A percentile compares a stretch with the other conserved stretches of the same genome.
Conservation (phyloP, 2,888 invertebrate species). For the Caenorhabditis sp. region DNA sequence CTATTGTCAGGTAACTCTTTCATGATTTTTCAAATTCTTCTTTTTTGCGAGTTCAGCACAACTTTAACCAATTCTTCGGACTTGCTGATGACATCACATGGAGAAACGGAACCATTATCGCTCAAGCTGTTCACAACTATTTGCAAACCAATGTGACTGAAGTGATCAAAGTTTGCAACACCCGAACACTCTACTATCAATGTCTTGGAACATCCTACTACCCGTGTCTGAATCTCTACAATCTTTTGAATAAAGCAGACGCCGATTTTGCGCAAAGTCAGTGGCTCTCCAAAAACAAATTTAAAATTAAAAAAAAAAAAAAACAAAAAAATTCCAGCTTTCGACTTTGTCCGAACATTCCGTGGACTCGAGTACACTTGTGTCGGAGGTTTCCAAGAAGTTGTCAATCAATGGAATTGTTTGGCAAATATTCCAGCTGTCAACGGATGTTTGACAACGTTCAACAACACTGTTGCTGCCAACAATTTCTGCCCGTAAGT, state of each 20-base stretch:
- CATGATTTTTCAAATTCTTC: no score
- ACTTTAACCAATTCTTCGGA: conserved; percentile 44
- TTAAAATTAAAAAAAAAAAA: background rate
- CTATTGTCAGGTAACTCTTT: no score
- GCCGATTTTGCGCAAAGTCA: conserved; percentile 41
- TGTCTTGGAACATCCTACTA: conserved; percentile 60
- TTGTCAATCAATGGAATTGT: conserved; percentile 42
- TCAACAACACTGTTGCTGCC: conserved; percentile 46
- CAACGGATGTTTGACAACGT: conserved; percentile 36
- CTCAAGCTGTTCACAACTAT: conserved; percentile 36
- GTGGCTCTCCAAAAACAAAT: background rate
- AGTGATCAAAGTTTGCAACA: conserved; percentile 46
- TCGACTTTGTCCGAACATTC: conserved; percentile 55
- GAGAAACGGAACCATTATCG: conserved; percentile 41
- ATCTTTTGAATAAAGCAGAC: conserved; percentile 40
- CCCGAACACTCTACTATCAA: conserved; percentile 55
- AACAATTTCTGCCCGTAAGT: conserved; percentile 49
- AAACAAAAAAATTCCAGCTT: conserved; percentile 41
- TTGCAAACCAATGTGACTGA: conserved; percentile 39
- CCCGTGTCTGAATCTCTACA: conserved; percentile 53
- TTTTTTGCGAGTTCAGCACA: no score
- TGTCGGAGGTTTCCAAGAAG: conserved; percentile 57
- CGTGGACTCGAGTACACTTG: conserved; percentile 55
- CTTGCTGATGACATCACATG: conserved; percentile 37
- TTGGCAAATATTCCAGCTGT: conserved; percentile 35